Percentiles rank a stretch among this genome's conserved stretches.
Conservation (phyloP, 2,797 vertebrate species). For the Ptychadena robeensis region DNA sequence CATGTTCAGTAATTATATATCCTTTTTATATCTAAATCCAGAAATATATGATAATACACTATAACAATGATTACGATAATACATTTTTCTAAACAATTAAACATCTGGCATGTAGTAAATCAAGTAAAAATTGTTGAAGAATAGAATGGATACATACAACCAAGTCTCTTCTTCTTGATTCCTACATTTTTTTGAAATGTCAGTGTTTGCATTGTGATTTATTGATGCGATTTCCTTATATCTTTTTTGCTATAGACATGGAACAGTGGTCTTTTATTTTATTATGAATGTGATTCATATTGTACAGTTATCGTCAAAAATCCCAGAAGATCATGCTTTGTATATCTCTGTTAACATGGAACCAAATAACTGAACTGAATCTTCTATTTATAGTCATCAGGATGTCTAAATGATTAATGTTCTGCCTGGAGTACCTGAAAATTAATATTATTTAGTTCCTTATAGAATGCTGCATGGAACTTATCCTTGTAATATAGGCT, state of each 20-base stretch:
- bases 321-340: constrained; percentile 18
- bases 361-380: background rate
- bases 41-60: background rate
- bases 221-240: too few relatives aligned
- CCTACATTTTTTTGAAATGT: background rate
- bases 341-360: background rate
- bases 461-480: background rate
- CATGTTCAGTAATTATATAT: background rate
- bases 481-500: background rate
- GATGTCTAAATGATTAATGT: constrained; percentile 48
- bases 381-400: constrained; percentile 33
- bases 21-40: background rate
- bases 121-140: background rate
- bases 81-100: background rate
- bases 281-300: constrained; percentile 11
- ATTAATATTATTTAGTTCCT: background rate
- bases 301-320: background rate
- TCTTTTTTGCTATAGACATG: background rate
- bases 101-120: background rate
- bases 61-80: too few relatives aligned
- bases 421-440: constrained; percentile 15
- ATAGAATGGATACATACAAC: background rate
- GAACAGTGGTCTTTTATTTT: background rate
- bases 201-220: background rate
- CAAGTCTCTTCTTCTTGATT: background rate